phyloP scores from a whole-genome alignment of 1,140 invertebrate species.

The Drosophila arizonae region DNA sequence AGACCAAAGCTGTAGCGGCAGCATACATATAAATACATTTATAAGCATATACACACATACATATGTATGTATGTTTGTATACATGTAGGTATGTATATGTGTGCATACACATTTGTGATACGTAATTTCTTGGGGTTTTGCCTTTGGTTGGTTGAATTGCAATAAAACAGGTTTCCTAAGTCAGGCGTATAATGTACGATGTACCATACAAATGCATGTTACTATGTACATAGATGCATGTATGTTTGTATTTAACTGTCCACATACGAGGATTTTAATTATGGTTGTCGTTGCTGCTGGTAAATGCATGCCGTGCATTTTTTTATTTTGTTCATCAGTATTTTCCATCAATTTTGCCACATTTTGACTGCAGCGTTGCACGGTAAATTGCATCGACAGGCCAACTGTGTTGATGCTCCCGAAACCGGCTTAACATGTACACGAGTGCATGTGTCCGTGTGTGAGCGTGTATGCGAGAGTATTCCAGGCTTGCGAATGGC shows the following conservation, averaged over 20 bases:
- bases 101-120: slow-evolving; percentile 68
- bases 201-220: slow-evolving; percentile 24
- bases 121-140: slow-evolving; percentile 77
- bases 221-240: background rate
- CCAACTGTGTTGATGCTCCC: slow-evolving; percentile 36
- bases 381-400: slow-evolving; percentile 36
- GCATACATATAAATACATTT: slow-evolving; percentile 13
- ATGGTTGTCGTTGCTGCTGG: slow-evolving; percentile 39
- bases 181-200: slow-evolving; percentile 71
- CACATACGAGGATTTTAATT: slow-evolving; percentile 51
- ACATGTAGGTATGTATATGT: slow-evolving; percentile 40
- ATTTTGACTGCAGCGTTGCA: slow-evolving; percentile 53
- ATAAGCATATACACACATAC: no score
- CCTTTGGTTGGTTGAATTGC: slow-evolving; percentile 68
- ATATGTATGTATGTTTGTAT: slow-evolving; percentile 27
- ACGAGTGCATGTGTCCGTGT: slow-evolving; percentile 15
- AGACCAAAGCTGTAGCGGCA: slow-evolving; percentile 39
- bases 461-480: background rate
- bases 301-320: slow-evolving; percentile 61
- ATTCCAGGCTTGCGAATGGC: slow-evolving; percentile 31
- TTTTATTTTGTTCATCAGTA: slow-evolving; percentile 42
- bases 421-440: slow-evolving; percentile 65
- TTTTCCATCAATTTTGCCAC: slow-evolving; percentile 61
- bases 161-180: slow-evolving; percentile 76
- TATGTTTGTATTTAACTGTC: slow-evolving; percentile 1